Evolutionary conservation across 2,888 invertebrate genomes (phyloP).

Genomic region (Nyleta sp.): DNA sequence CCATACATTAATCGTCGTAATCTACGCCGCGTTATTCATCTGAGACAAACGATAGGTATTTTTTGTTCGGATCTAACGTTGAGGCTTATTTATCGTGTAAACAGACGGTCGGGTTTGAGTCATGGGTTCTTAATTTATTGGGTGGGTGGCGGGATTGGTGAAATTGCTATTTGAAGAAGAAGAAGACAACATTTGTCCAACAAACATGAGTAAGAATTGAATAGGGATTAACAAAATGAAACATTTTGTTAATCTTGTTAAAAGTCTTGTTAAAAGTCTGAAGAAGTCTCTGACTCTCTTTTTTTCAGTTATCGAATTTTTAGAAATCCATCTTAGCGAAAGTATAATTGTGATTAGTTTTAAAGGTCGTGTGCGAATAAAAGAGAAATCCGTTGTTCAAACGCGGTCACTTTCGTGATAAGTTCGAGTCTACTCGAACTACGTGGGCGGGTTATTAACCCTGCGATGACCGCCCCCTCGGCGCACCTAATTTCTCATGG

Average conservation of each 20-base stretch:
- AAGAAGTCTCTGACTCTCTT: too few relatives aligned
- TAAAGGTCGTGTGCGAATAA: constrained; percentile 20
- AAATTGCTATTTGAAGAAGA: too few relatives aligned
- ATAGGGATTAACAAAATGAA: too few relatives aligned
- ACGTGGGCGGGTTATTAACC: constrained; percentile 26
- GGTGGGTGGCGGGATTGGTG: constrained; percentile 3
- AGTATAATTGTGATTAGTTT: not conserved
- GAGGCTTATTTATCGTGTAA: constrained; percentile 50
- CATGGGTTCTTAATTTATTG: constrained; percentile 48
- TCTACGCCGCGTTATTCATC: constrained; percentile 58
- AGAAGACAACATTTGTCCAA: too few relatives aligned
- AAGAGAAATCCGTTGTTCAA: constrained; percentile 23
- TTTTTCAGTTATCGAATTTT: too few relatives aligned
- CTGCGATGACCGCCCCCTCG: constrained; percentile 8
- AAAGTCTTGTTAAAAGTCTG: too few relatives aligned
- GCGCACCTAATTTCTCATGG: constrained; percentile 27
- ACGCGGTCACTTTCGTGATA: constrained; percentile 8
- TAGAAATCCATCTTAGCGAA: not conserved
- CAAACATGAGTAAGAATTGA: too few relatives aligned
- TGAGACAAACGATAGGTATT: constrained; percentile 59
- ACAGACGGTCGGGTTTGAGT: constrained; percentile 28
- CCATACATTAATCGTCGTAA: constrained; percentile 65
- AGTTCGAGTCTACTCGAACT: not conserved
- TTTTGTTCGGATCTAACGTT: constrained; percentile 45
- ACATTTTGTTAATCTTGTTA: too few relatives aligned